Evolutionary conservation across 2,113 vertebrate species (phyloP).

Genomic region (Apteryx owenii): DNA sequence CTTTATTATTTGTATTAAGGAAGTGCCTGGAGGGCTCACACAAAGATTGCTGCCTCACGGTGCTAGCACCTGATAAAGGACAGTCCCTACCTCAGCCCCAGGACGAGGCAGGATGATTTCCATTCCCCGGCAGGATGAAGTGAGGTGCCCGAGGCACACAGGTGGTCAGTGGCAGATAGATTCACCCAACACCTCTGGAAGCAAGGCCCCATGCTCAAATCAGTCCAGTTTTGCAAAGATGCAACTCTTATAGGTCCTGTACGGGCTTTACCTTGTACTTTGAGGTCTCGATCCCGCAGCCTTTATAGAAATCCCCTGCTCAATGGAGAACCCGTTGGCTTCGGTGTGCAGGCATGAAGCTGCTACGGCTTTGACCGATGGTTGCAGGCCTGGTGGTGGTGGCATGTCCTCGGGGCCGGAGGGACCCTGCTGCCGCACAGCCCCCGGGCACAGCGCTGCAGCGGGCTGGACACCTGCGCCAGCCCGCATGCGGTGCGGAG

Average conservation of each 20-base stretch:
- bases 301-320: not conserved
- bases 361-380: not conserved
- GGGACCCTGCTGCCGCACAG: too few species aligned
- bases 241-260: not conserved
- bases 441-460: too few species aligned
- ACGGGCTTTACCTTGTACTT: not conserved
- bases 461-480: too few species aligned
- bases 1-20: not conserved
- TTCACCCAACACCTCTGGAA: not conserved
- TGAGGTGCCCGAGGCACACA: not conserved
- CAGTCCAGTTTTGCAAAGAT: not conserved
- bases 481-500: not conserved
- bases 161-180: not conserved
- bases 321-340: not conserved
- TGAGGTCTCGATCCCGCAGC: not conserved
- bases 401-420: too few species aligned
- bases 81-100: not conserved
- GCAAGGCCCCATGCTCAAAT: rapidly evolving
- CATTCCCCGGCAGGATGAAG: not conserved
- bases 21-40: not conserved
- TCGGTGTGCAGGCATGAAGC: rapidly evolving
- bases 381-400: too few species aligned
- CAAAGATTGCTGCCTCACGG: not conserved
- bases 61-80: not conserved
- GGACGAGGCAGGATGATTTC: not conserved